Conservation (phyloP, 2,797 vertebrate genomes). For the Rhabdophis nuchalis region DNA sequence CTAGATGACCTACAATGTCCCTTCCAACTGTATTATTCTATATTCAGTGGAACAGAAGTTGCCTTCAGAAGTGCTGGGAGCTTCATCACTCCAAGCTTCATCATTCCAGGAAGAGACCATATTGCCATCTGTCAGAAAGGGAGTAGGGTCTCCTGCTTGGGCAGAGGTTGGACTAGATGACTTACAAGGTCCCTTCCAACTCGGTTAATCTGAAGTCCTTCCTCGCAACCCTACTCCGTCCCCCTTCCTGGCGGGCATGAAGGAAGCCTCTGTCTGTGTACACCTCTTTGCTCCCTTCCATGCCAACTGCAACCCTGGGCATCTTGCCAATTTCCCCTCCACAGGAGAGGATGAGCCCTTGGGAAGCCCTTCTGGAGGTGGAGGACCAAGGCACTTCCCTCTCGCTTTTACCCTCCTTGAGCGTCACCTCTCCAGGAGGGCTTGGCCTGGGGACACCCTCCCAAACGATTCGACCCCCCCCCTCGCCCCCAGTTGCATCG, state of each 20-base stretch:
- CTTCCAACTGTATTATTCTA: no score
- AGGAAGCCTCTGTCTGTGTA: neutral
- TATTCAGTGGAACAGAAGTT: no score
- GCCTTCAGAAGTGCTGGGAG: no score
- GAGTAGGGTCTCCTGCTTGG: no score
- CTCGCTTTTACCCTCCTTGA: neutral
- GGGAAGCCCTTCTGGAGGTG: neutral
- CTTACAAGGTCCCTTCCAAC: no score
- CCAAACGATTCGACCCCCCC: accelerated
- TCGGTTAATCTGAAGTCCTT: neutral
- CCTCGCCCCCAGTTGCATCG: neutral
- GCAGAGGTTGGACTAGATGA: no score
- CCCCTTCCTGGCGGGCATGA: neutral
- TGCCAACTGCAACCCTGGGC: neutral
- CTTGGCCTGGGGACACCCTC: neutral
- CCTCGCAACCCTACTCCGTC: neutral
- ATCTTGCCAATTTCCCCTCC: neutral
- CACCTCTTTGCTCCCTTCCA: neutral
- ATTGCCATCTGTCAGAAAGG: no score
- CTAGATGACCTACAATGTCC: no score
- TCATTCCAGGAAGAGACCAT: no score
- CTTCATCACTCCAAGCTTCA: no score
- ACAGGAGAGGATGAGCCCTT: neutral
- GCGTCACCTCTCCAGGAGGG: neutral
- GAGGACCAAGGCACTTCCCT: neutral